Evolutionary conservation across 2,888 invertebrate species (phyloP).

Genomic region (Macroteleia sp.): DNA sequence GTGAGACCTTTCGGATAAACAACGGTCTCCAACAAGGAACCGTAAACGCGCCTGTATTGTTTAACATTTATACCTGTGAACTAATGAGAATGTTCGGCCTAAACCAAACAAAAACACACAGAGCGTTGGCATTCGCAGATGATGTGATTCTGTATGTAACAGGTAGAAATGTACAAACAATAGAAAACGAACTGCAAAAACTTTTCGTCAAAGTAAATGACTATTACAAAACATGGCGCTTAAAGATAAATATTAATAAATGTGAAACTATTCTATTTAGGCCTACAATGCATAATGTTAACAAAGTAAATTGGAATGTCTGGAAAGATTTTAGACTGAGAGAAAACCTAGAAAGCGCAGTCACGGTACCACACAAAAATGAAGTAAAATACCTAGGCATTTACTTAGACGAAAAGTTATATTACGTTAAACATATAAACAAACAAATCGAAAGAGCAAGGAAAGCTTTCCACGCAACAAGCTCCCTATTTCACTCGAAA

Average conservation of each 20-base stretch:
- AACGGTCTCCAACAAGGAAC: neutral
- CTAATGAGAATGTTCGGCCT: neutral
- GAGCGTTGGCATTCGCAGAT: neutral
- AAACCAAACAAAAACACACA: neutral
- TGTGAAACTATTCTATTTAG: constrained; percentile 63
- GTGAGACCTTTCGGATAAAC: neutral
- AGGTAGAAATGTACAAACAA: neutral
- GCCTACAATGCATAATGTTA: constrained; percentile 10
- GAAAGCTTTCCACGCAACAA: too few relatives aligned
- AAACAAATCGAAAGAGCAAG: neutral
- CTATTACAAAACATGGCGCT: constrained; percentile 49
- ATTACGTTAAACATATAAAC: neutral
- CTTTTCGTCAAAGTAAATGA: neutral
- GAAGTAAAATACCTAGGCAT: constrained; percentile 2
- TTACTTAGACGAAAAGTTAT: neutral
- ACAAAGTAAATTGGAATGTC: neutral
- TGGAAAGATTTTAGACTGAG: constrained; percentile 22
- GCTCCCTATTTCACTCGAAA: neutral
- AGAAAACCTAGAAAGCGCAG: neutral
- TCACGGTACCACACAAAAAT: neutral
- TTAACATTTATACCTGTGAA: neutral
- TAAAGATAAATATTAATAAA: constrained; percentile 51
- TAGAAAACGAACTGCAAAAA: neutral
- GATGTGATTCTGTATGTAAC: neutral
- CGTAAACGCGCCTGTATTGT: neutral